Conservation (phyloP, 2,888 invertebrate species). For the Netelia inedita region DNA sequence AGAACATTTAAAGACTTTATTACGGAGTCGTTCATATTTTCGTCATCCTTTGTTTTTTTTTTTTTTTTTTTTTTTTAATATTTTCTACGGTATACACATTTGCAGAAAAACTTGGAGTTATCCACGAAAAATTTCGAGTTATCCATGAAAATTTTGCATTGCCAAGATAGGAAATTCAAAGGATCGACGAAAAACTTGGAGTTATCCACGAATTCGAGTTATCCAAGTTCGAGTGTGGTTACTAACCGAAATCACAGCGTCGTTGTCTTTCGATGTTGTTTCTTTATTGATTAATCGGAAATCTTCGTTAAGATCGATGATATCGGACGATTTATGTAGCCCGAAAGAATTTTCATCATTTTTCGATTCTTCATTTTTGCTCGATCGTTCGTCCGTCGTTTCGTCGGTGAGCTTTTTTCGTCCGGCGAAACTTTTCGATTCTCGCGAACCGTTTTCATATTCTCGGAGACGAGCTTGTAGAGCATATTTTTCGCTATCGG, state of each 20-base stretch:
- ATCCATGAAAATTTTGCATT: too few species aligned
- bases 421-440: background rate
- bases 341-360: background rate
- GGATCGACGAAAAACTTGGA: too few species aligned
- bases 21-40: too few species aligned
- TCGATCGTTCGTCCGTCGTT: background rate
- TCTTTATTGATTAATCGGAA: background rate
- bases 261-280: background rate
- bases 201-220: too few species aligned
- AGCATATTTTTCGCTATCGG: conserved; percentile 27
- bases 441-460: conserved; percentile 29
- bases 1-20: too few species aligned
- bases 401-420: background rate
- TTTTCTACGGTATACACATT: too few species aligned
- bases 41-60: too few species aligned
- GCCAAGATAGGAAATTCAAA: too few species aligned
- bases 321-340: background rate
- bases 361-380: background rate
- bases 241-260: conserved; percentile 35
- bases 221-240: too few species aligned
- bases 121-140: too few species aligned
- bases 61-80: too few species aligned
- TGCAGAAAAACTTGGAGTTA: too few species aligned
- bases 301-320: conserved; percentile 31
- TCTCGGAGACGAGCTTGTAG: conserved; percentile 37